Evolutionary conservation across 2,797 vertebrate species (phyloP), one percentile per base, ranked within the genome.

Genomic region (Tenualosa ilisha): DNA sequence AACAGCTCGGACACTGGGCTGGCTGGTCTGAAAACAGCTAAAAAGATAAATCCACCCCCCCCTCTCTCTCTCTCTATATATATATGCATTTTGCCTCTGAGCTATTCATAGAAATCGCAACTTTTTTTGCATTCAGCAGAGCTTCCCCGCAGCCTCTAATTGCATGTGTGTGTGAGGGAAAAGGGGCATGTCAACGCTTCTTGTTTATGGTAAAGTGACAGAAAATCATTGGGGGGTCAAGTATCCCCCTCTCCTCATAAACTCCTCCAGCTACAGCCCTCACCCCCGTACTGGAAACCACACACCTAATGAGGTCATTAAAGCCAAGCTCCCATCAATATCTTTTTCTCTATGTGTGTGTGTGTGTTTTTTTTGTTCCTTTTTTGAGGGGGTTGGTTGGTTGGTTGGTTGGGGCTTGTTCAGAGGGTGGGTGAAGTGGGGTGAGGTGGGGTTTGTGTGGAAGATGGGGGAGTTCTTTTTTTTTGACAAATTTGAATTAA

Each of bases 401-500:
- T 3, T 72, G 68, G 68, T 40, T 37, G 68, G 68, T 75, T 43
- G 68, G 17, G 37, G 68, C 31, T 40, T 43, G 31, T 40, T 75
- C 37, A 6, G 68, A 40, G 68, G 37, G 65, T 53, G 13, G 15
- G 15, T 63, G 59, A 22, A 9, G 59, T 6, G 59, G 59, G 59
- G 17, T 6, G 59, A 22, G 59, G 17, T n/a, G n/a, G 65, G 2
- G 65, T 11, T 8, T 7, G 65, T 7, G 12, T 37, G 68, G 68
- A 40, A 20, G 68, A 3, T 40, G 37, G 68, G 68, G 68, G 68
- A 75, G 68, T 37, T 75, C 79, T 90, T 91, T 90, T 92, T 91
- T 94, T 31, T 31, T 94, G 93, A 95, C 94, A 96, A 95, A 96
- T 95, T 94, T 96, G 93, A 96, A 96, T 97, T 94, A 97, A 97